A percentile compares a stretch with the other conserved stretches of the same genome.
Conservation (phyloP, 2,113 vertebrate species). For the Anarhynchus alexandrinus region DNA sequence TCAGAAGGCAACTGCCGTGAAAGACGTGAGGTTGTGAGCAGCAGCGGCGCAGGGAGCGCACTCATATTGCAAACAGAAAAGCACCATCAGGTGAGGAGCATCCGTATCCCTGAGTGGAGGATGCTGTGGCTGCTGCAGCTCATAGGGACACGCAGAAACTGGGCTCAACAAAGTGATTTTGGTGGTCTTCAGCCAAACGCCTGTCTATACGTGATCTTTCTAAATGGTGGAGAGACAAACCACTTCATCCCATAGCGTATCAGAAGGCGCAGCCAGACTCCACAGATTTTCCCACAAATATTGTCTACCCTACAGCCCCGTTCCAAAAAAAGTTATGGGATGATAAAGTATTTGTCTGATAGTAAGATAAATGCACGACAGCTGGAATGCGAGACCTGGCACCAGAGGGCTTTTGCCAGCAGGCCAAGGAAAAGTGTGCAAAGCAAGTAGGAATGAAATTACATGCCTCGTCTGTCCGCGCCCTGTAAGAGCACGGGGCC, state of each 20-base stretch:
- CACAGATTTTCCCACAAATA: constrained; percentile 51
- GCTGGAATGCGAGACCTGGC: constrained; percentile 71
- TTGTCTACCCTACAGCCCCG: constrained; percentile 13
- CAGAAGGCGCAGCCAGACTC: background rate
- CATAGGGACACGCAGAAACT: accelerated
- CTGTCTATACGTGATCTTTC: background rate
- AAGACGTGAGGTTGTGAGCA: background rate
- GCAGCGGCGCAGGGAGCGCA: accelerated
- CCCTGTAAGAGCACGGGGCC: background rate
- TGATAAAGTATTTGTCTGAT: constrained; percentile 33
- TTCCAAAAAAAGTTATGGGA: background rate
- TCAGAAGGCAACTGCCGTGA: background rate
- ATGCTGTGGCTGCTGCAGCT: background rate
- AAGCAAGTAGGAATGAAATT: constrained; percentile 61
- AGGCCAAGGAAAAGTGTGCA: constrained; percentile 55
- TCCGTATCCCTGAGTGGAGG: accelerated
- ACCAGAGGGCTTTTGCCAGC: constrained; percentile 68
- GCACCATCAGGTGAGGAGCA: background rate
- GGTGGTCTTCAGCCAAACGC: background rate
- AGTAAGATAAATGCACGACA: constrained; percentile 71
- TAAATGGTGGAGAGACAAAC: background rate
- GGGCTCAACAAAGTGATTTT: background rate
- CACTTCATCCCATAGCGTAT: background rate
- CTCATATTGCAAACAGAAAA: background rate
- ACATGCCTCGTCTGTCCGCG: constrained; percentile 55